Percentiles rank a stretch among this genome's conserved stretches.
phyloP scores from a whole-genome alignment of 2,888 invertebrate genomes.

The Artemia sp. region DNA sequence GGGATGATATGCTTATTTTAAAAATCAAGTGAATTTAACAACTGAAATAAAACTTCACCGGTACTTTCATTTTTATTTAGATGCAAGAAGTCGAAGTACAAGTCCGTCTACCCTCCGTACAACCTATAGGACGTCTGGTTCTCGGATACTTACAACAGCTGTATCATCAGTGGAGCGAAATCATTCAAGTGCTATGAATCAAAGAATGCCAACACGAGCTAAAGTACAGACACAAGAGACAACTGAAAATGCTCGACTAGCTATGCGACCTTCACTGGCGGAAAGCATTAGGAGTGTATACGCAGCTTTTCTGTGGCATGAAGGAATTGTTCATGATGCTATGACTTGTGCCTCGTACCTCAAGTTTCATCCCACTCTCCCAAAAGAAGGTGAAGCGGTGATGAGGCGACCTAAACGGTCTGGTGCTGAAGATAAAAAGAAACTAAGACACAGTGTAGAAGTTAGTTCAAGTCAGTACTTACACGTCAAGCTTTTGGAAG shows the following conservation, averaged over 20 bases:
- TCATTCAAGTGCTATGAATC: background rate
- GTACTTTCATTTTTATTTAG: background rate
- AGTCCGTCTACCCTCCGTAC: constrained; percentile 29
- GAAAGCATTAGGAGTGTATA: constrained; percentile 86
- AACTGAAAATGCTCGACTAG: constrained; percentile 50
- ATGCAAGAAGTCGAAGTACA: constrained; percentile 30
- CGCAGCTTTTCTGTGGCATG: constrained; percentile 92
- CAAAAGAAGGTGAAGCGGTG: constrained; percentile 58
- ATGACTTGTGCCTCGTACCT: constrained; percentile 94
- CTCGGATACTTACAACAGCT: background rate
- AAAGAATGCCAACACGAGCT: background rate
- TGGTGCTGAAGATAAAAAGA: constrained; percentile 32
- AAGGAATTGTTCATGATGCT: constrained; percentile 89
- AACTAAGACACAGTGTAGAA: constrained; percentile 73
- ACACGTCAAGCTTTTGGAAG: constrained; percentile 18
- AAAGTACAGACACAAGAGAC: background rate
- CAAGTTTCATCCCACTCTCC: constrained; percentile 73
- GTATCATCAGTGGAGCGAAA: background rate
- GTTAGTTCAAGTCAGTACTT: constrained; percentile 37
- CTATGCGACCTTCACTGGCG: constrained; percentile 76
- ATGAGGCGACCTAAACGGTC: constrained; percentile 41
- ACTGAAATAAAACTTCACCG: too few relatives aligned
- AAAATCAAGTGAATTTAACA: too few relatives aligned
- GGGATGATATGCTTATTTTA: too few relatives aligned
- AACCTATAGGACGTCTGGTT: constrained; percentile 34